phyloP scores from a whole-genome alignment of 2,888 invertebrate genomes.

The Coleophora deauratella region DNA sequence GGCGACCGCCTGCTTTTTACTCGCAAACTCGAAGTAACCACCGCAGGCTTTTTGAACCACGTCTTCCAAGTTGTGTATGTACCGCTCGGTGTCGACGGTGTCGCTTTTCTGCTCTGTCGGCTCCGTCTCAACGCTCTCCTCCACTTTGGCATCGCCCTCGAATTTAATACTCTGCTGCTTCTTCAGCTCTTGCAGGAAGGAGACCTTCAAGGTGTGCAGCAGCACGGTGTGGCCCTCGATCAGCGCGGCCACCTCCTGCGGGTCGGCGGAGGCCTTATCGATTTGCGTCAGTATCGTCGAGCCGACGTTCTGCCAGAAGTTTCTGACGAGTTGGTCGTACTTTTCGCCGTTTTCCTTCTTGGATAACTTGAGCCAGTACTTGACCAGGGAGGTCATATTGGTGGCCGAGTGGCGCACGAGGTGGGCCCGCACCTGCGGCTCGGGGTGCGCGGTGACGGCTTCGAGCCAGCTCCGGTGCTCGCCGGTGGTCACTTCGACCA shows the following conservation, averaged over 20 bases:
- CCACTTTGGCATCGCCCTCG: no score
- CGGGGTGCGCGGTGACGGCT: conserved; percentile 17
- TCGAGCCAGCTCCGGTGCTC: conserved; percentile 44
- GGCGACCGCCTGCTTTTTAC: conserved; percentile 42
- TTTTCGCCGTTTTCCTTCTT: conserved; percentile 18
- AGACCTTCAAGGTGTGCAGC: conserved; percentile 35
- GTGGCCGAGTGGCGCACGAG: conserved; percentile 34
- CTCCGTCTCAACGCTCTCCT: no score
- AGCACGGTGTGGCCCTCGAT: conserved; percentile 47
- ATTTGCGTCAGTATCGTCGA: conserved; percentile 20
- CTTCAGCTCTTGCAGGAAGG: conserved; percentile 29
- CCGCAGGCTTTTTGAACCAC: conserved; percentile 59
- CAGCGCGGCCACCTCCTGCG: conserved; percentile 21
- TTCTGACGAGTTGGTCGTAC: conserved; percentile 42
- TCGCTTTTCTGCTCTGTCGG: conserved; percentile 13
- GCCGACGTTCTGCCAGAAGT: conserved; percentile 55
- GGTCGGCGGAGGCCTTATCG: not conserved
- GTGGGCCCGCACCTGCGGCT: conserved; percentile 18
- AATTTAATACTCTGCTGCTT: conserved; percentile 20
- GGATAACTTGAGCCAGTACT: conserved; percentile 45
- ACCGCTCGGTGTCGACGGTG: conserved; percentile 31
- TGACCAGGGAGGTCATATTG: conserved; percentile 34
- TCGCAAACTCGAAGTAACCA: conserved; percentile 73
- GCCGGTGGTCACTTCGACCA: conserved; percentile 27
- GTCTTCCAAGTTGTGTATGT: conserved; percentile 53